phyloP scores from a whole-genome alignment of 2,797 vertebrate species.

The Gadopsis marmoratus region DNA sequence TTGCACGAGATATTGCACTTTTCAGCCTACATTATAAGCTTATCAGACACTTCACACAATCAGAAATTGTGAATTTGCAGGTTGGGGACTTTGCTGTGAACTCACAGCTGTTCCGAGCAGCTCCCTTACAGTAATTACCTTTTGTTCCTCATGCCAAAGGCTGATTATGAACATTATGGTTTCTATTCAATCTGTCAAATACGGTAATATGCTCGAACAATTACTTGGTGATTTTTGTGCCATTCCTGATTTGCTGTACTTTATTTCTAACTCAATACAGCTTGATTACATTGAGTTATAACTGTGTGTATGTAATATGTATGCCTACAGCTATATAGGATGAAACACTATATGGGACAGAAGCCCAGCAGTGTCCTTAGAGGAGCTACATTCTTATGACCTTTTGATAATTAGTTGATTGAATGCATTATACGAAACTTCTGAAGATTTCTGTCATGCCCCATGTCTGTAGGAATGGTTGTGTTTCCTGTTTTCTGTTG shows the following conservation, averaged over 20 bases:
- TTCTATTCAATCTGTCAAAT: slow-evolving; percentile 50
- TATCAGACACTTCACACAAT: background rate
- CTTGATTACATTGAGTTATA: slow-evolving; percentile 5
- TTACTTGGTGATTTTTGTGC: slow-evolving; percentile 18
- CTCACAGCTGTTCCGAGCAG: background rate
- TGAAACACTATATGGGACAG: slow-evolving; percentile 22
- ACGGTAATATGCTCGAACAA: slow-evolving; percentile 8
- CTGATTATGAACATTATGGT: background rate
- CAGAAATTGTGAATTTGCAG: background rate
- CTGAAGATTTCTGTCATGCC: slow-evolving; percentile 19
- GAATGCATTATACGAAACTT: slow-evolving; percentile 50
- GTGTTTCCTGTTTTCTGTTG: too few relatives aligned
- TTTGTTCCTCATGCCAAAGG: slow-evolving; percentile 6
- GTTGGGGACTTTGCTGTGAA: background rate
- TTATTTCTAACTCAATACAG: slow-evolving; percentile 28
- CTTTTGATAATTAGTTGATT: slow-evolving; percentile 58
- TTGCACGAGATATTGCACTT: slow-evolving; percentile 3
- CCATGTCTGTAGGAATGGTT: too few relatives aligned
- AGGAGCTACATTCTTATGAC: slow-evolving; percentile 40
- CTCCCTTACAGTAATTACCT: slow-evolving; percentile 13
- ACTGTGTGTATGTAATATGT: slow-evolving; percentile 8
- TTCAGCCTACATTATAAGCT: background rate
- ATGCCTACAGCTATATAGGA: background rate
- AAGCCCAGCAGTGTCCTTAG: slow-evolving; percentile 8
- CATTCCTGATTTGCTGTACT: slow-evolving; percentile 12